These are phyloP conservation scores for Polymixis lichenea DNA, from an alignment of 2,888 invertebrate genomes.

Conservation along the genomic window DNA sequence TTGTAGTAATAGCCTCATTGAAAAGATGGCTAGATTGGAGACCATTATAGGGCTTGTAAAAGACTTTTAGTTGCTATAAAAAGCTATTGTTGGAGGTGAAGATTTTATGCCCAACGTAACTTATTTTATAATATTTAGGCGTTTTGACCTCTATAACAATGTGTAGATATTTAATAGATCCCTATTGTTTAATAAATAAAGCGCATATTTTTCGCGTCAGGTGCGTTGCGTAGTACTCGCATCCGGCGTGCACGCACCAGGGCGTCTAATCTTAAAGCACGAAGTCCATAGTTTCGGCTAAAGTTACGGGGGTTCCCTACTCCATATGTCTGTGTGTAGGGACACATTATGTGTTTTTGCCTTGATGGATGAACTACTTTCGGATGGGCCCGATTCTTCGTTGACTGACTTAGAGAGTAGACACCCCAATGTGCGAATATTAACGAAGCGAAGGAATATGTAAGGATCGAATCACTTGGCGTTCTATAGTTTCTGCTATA, in stretches of 20 bases:
- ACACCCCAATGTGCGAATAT: neutral
- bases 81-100: slow-evolving; percentile 8
- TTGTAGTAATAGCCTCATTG: slow-evolving; percentile 30
- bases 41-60: slow-evolving; percentile 27
- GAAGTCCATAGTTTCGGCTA: too few relatives aligned
- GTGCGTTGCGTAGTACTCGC: too few relatives aligned
- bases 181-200: too few relatives aligned
- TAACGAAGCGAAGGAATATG: too few relatives aligned
- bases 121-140: neutral
- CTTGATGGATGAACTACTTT: neutral
- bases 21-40: slow-evolving; percentile 28
- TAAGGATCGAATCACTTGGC: too few relatives aligned
- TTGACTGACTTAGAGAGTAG: neutral
- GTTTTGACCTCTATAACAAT: neutral
- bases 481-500: too few relatives aligned
- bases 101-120: slow-evolving; percentile 1
- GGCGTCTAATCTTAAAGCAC: too few relatives aligned
- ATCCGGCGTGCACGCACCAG: too few relatives aligned
- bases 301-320: too few relatives aligned
- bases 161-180: neutral
- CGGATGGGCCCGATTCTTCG: neutral
- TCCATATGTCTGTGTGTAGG: too few relatives aligned
- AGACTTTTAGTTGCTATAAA: slow-evolving; percentile 15
- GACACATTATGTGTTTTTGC: too few relatives aligned
- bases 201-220: too few relatives aligned